Conservation (phyloP, 2,113 vertebrate species). For the Fregetta grallaria region DNA sequence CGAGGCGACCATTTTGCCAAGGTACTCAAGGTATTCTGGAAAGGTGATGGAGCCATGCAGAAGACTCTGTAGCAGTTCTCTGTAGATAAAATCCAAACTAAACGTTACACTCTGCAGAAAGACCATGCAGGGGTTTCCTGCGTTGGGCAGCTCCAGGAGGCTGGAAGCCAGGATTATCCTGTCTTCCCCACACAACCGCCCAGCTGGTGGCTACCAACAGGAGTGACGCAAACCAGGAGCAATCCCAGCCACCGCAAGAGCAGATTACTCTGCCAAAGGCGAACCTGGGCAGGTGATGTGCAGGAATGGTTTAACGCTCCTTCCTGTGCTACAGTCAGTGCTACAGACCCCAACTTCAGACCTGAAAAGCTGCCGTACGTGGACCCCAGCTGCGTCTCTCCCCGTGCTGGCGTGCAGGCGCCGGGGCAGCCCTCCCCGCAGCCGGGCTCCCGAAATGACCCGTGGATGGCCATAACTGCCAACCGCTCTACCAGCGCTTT, state of each 20-base stretch:
- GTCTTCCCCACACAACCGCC: background rate
- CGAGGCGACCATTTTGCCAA: background rate
- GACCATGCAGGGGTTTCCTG: background rate
- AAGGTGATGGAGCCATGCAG: background rate
- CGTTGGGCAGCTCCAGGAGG: background rate
- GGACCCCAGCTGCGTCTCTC: rapidly evolving
- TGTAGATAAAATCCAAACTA: background rate
- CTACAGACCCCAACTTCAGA: background rate
- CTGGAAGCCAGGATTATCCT: background rate
- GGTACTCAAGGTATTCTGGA: background rate
- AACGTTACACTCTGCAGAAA: background rate
- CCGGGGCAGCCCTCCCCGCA: background rate
- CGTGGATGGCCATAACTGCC: background rate
- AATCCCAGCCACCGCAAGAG: background rate
- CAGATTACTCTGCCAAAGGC: background rate
- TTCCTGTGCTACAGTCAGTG: background rate
- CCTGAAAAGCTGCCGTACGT: background rate
- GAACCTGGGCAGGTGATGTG: background rate
- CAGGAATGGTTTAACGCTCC: background rate
- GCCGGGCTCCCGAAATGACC: rapidly evolving
- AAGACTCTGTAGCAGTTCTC: background rate
- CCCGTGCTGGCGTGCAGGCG: rapidly evolving
- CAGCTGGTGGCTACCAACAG: background rate
- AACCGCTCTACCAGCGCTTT: background rate
- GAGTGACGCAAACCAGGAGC: background rate